Evolutionary conservation across 23 tunicate genomes (phyloP).

Genomic region (Trididemnum miniatum): DNA sequence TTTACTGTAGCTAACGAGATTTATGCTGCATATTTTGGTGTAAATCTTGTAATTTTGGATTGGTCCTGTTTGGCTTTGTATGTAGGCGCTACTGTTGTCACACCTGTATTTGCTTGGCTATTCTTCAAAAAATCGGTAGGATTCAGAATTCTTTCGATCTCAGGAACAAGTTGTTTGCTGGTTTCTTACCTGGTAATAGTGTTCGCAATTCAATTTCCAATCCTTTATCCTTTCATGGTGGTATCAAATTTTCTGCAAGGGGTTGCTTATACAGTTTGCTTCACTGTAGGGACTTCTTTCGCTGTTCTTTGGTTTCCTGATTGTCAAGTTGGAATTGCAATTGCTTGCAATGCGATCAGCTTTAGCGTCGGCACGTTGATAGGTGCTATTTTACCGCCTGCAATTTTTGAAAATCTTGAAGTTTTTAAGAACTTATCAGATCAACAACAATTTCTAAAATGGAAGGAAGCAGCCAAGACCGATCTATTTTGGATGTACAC

Average conservation of each 20-base stretch:
- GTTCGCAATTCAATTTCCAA: not conserved
- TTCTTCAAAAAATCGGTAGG: slow-evolving; percentile 5
- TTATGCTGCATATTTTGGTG: slow-evolving; percentile 11
- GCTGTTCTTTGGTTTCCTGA: slow-evolving; percentile 33
- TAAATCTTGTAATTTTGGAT: not conserved
- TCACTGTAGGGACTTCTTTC: slow-evolving; percentile 15
- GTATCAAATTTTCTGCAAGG: slow-evolving; percentile 25
- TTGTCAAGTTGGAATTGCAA: slow-evolving; percentile 21
- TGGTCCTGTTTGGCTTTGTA: slow-evolving; percentile 9
- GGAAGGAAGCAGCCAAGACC: not conserved
- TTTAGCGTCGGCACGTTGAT: not conserved
- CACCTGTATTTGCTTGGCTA: slow-evolving; percentile 14
- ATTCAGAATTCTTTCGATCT: not conserved
- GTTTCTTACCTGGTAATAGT: not conserved
- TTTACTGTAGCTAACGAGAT: slow-evolving; percentile 16
- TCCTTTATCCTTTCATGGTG: not conserved
- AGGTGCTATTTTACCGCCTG: slow-evolving; percentile 23
- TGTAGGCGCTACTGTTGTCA: slow-evolving; percentile 7
- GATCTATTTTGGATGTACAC: slow-evolving; percentile 8
- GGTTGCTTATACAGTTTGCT: not conserved
- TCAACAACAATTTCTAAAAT: not conserved
- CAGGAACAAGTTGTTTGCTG: not conserved
- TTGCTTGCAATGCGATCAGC: slow-evolving; percentile 13
- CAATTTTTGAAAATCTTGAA: not conserved
- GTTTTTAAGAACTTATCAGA: not conserved